Evolutionary conservation across 1,140 invertebrate genomes (phyloP), one percentile per base, ranked within the genome.

Genomic region (Aphaenogaster ashmeadi): DNA sequence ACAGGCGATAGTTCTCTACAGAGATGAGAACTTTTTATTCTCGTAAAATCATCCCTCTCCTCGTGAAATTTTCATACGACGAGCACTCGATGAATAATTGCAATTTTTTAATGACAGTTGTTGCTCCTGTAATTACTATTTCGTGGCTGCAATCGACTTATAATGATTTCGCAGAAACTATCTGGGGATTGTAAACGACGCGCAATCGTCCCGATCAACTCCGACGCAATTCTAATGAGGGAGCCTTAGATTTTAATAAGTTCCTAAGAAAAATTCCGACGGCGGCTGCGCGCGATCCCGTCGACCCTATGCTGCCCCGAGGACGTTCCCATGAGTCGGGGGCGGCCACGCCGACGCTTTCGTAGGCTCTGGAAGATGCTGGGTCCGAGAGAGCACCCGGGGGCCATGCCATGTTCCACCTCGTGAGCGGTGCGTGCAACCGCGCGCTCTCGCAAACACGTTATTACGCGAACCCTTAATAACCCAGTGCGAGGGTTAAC

Each of bases 281-380:
- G 66, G 54, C 62, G 58, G 79, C 15, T 47, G 60, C 41, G 79
- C 79, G 67, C 67, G 67, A 60, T 60, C 54, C 52, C 60, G 60
- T 56, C 88, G 88, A 84, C 87, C 87, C 90, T 84, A 27, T 7
- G 66, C 88, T 90, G 92, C 92, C 94, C 89, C 87, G 87, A 94
- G 93, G 93, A 93, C 87, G 91, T 95, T 95, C 94, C 93, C 94
- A 95, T 94, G 94, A 93, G 92, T 94, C 89, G 94, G 93, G 93
- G 94, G 93, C 93, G 93, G 93, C 89, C 92, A 93, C 89, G 87
- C 88, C 67, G 71, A 66, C 67, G 85, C 66, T 75, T 83, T 87
- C 44, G 87, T 84, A 60, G 80, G 27, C 78, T 62, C 69, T 75
- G 74, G 60, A 80, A 85, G 47, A 90, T 87, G 58, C 75, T 92